phyloP scores from a whole-genome alignment of 2,888 invertebrate genomes.

The Platycheirus rosarum region DNA sequence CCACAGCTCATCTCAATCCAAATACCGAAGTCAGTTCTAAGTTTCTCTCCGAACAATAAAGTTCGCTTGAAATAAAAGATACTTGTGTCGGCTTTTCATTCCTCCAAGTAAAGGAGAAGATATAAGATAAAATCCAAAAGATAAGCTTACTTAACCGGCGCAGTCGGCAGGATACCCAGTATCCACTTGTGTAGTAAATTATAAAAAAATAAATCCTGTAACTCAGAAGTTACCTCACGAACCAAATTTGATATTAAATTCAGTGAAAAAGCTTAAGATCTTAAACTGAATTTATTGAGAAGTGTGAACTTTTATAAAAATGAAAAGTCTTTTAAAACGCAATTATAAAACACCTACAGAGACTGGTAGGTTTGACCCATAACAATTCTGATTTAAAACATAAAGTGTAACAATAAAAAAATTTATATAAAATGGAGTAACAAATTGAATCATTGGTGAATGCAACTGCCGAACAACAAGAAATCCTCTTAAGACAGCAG shows the following conservation, averaged over 20 bases:
- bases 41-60: too few species aligned
- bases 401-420: neutral
- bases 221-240: neutral
- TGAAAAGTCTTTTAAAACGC: neutral
- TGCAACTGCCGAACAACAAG: neutral
- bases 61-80: too few species aligned
- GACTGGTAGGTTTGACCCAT: too few species aligned
- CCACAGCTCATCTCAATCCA: too few species aligned
- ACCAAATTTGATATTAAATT: neutral
- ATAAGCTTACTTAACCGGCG: constrained; percentile 1
- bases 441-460: neutral
- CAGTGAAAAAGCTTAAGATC: too few species aligned
- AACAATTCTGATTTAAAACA: neutral
- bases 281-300: neutral
- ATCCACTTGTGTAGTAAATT: neutral
- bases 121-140: too few species aligned
- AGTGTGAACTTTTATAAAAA: neutral
- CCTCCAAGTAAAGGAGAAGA: too few species aligned
- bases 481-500: too few species aligned
- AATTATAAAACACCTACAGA: too few species aligned
- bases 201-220: neutral
- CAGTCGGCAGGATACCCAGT: constrained; percentile 7
- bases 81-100: too few species aligned
- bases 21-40: too few species aligned
- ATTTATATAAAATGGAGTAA: too few species aligned